phyloP scores from a whole-genome alignment of 2,797 vertebrate genomes.

The Myioborus miniatus region DNA sequence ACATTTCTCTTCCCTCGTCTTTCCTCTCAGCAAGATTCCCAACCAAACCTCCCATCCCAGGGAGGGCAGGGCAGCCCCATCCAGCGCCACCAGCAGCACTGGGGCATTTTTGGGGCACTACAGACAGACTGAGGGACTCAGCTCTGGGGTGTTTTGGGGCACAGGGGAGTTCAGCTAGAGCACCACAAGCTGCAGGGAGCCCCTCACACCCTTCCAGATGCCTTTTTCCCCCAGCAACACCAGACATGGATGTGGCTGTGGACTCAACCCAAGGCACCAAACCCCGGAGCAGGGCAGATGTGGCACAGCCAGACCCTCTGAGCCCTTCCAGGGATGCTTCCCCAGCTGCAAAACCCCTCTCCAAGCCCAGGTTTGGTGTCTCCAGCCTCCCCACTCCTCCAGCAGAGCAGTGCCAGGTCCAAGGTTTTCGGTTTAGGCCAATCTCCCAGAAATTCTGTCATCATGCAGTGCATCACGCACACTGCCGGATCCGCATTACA shows the following conservation, averaged over 20 bases:
- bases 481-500: conserved; percentile 57
- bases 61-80: background rate
- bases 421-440: conserved; percentile 44
- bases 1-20: background rate
- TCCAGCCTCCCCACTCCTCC: background rate
- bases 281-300: background rate
- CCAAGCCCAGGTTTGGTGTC: background rate
- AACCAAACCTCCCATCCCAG: background rate
- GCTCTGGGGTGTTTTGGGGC: fast-evolving
- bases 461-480: conserved; percentile 66
- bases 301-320: background rate
- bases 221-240: background rate
- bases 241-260: fast-evolving
- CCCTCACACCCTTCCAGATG: background rate
- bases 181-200: background rate
- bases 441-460: conserved; percentile 68
- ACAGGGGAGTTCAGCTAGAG: background rate
- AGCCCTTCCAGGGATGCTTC: background rate
- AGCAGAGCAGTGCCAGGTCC: background rate
- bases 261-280: background rate
- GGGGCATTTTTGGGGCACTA: background rate
- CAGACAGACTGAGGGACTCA: background rate
- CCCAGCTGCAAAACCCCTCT: background rate
- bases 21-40: background rate
- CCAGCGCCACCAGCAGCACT: fast-evolving